A percentile compares a stretch with the other conserved stretches of the same genome.
phyloP scores from a whole-genome alignment of 2,888 invertebrate species.

The Melanostoma mellinum region DNA sequence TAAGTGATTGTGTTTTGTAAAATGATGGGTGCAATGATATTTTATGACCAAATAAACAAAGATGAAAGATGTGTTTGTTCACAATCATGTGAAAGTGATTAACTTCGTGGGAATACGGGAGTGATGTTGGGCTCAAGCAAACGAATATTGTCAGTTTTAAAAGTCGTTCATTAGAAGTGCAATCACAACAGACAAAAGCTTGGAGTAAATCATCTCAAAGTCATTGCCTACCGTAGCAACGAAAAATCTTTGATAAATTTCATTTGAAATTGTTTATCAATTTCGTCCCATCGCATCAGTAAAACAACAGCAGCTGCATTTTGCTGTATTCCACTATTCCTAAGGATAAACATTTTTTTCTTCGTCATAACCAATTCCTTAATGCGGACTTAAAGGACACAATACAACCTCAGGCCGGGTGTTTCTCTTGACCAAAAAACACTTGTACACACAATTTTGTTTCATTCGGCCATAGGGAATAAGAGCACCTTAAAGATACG shows the following conservation, averaged over 20 bases:
- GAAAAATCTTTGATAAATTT: not conserved
- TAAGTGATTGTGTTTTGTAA: not conserved
- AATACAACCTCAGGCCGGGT: slow-evolving; percentile 64
- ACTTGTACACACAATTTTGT: slow-evolving; percentile 53
- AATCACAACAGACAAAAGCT: too few relatives aligned
- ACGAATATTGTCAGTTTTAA: too few relatives aligned
- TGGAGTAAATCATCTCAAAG: too few relatives aligned
- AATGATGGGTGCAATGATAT: slow-evolving; percentile 3
- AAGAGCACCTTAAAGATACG: slow-evolving; percentile 41
- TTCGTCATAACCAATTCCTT: not conserved
- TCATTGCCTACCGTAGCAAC: slow-evolving; percentile 8
- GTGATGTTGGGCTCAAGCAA: not conserved
- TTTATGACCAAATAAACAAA: slow-evolving; percentile 15
- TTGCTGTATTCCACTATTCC: slow-evolving; percentile 45
- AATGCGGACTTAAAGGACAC: slow-evolving; percentile 17
- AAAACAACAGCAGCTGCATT: slow-evolving; percentile 56
- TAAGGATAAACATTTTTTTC: slow-evolving; percentile 39
- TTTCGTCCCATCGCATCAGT: slow-evolving; percentile 65
- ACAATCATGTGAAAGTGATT: not conserved
- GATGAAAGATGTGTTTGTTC: not conserved
- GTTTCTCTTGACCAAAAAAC: slow-evolving; percentile 49
- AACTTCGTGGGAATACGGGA: slow-evolving; percentile 2
- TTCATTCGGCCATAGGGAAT: slow-evolving; percentile 53
- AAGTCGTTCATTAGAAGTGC: too few relatives aligned
- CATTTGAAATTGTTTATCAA: slow-evolving; percentile 66